These are phyloP conservation scores for Drosophila obscura DNA, from an alignment of 1,140 invertebrate genomes.

Conservation along the genomic window DNA sequence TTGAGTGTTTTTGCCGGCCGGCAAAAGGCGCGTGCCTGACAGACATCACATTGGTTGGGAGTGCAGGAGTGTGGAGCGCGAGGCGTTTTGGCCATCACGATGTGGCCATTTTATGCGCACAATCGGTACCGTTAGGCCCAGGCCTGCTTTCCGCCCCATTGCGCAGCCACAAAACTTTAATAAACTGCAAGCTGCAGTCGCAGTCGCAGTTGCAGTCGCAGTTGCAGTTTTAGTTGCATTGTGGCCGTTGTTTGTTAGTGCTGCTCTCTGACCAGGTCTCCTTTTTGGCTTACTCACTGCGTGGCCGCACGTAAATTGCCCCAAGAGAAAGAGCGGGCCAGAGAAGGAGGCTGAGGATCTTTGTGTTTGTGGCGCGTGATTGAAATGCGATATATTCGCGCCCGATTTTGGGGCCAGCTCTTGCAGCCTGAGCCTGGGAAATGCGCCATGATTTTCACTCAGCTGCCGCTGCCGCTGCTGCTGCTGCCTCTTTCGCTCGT, in stretches of 20 bases:
- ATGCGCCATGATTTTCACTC: constrained; percentile 62
- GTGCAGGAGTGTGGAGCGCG: background rate
- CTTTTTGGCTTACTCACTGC: constrained; percentile 44
- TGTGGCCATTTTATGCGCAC: constrained; percentile 75
- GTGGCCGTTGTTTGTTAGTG: constrained; percentile 7
- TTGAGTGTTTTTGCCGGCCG: constrained; percentile 58
- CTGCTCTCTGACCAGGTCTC: constrained; percentile 40
- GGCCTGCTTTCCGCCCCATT: constrained; percentile 69
- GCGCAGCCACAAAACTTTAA: constrained; percentile 70
- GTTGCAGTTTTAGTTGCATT: constrained; percentile 8
- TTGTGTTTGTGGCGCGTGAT: constrained; percentile 66
- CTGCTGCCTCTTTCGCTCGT: constrained; percentile 38
- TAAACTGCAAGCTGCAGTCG: constrained; percentile 71
- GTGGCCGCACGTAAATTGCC: constrained; percentile 76
- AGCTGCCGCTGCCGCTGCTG: constrained; percentile 1
- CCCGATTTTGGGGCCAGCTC: constrained; percentile 72
- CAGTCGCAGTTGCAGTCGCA: constrained; percentile 31
- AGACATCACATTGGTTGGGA: constrained; percentile 9
- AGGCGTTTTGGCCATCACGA: constrained; percentile 68
- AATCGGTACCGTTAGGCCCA: constrained; percentile 78
- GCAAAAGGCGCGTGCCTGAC: constrained; percentile 62
- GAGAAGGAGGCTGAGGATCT: constrained; percentile 38
- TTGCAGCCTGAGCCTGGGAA: constrained; percentile 63
- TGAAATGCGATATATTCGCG: constrained; percentile 83
- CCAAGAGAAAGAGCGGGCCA: constrained; percentile 9